Base-by-base conservation (phyloP, 2,113 vertebrate genomes). In the Pungitius pungitius region DNA sequence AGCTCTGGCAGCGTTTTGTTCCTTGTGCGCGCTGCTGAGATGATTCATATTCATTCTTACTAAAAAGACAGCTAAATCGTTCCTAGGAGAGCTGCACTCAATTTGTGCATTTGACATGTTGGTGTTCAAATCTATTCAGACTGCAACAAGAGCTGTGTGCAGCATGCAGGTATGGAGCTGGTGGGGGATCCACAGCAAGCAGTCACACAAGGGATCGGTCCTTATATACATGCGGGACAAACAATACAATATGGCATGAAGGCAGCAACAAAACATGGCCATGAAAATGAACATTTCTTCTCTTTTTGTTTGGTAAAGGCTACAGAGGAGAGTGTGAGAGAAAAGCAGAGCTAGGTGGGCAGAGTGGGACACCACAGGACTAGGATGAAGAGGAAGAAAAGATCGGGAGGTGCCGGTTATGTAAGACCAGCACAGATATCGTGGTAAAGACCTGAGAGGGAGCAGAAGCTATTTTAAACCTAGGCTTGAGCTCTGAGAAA, bases 331-430 rank as follows among this genome's bases (percentile, higher is more conserved):
- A 24, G 43, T 66, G 15, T 4, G 43, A 22, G 37, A 54, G 27
- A 52, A 37, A 71, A 49, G 63, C 3, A 49, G 27, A 68, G 9
- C 60, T 20, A 72, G 52, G 60, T 24, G 43, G 67, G 68, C 42
- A 81, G 66, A 78, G 82, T 65, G 68, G 68, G 67, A 87, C 52
- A 42, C 37, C 73, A n/a, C n/a, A 74, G 67, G 75, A 75, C 40
- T 35, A 22, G 63, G 80, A 77, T 63, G 62, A 73, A 81, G 82
- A 72, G 80, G 77, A 87, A 87, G 72, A 82, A 84, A 65, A 86
- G 87, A 86, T 87, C 87, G 80, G 79, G 79, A 90, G 83, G 77
- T 81, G 77, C n/a, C 5, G 59, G 81, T 93, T 93, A 93, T 64
- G 78, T 90, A 93, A 93, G 72, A 82, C 78, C 75, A 64, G 78